These are phyloP conservation scores for Megamerina dolium DNA, from an alignment of 2,888 invertebrate genomes.

Conservation along the genomic window DNA sequence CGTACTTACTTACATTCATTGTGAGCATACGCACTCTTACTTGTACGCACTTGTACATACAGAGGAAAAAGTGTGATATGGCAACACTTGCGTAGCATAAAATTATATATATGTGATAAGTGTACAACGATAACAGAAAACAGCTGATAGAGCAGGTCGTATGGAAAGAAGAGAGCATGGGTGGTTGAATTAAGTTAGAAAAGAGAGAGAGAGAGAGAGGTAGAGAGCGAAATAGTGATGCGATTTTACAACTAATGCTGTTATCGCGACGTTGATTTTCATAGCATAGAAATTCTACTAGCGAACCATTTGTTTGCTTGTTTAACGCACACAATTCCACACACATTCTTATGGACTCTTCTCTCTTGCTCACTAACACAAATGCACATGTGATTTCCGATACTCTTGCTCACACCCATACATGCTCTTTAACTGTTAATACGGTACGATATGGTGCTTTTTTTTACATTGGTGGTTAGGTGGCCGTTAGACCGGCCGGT, in stretches of 20 bases:
- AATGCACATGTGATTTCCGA: too few relatives aligned
- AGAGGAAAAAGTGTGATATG: too few relatives aligned
- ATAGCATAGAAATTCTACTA: too few relatives aligned
- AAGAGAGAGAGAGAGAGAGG: constrained; percentile 17
- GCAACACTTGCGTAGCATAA: constrained; percentile 6
- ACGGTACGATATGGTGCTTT: too few relatives aligned
- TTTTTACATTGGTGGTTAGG: too few relatives aligned
- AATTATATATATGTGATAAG: constrained; percentile 25
- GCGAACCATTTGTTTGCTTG: too few relatives aligned
- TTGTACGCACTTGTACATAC: background rate
- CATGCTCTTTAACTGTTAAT: too few relatives aligned
- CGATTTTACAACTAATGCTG: constrained; percentile 13
- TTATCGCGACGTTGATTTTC: too few relatives aligned
- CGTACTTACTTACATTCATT: background rate
- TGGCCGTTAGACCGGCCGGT: too few relatives aligned
- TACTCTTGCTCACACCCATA: too few relatives aligned
- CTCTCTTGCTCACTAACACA: too few relatives aligned
- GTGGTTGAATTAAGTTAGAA: background rate
- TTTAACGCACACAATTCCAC: constrained; percentile 13
- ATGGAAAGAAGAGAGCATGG: background rate
- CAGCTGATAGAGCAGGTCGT: constrained; percentile 14
- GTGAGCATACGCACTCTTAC: background rate
- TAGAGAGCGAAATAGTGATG: constrained; percentile 6
- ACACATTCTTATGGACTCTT: too few relatives aligned
- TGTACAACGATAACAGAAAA: constrained; percentile 15